phyloP scores from a whole-genome alignment of 2,113 vertebrate species.

The Cranoglanis bouderius region DNA sequence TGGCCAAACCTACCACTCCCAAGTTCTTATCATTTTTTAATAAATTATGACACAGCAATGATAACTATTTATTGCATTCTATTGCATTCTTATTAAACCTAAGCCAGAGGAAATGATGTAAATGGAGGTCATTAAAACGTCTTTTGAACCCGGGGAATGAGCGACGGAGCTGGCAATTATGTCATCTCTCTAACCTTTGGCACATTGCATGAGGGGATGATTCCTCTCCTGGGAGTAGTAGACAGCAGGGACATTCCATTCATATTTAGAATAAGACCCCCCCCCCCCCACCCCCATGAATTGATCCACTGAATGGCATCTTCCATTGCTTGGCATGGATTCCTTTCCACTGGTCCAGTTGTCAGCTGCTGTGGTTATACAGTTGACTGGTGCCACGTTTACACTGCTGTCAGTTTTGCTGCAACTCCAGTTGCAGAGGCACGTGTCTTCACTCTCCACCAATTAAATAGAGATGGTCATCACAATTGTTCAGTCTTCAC shows the following conservation, averaged over 20 bases:
- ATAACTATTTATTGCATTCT: neutral
- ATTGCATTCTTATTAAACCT: neutral
- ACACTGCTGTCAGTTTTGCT: neutral
- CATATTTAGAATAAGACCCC: constrained; percentile 29
- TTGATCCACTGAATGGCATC: constrained; percentile 5
- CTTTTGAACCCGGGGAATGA: neutral
- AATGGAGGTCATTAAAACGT: neutral
- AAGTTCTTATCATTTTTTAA: neutral
- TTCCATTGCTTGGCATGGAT: constrained; percentile 17
- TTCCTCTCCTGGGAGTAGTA: neutral
- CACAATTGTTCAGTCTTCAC: constrained; percentile 1
- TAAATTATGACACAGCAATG: constrained; percentile 27
- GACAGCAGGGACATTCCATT: constrained; percentile 19
- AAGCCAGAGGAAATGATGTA: constrained; percentile 2
- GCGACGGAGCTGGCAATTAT: neutral
- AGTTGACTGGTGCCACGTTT: neutral
- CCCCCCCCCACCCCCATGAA: neutral
- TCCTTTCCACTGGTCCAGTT: neutral
- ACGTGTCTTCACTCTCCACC: neutral
- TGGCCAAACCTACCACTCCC: neutral
- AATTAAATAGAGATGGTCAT: neutral
- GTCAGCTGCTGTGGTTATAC: neutral
- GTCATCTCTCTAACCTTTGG: constrained; percentile 25
- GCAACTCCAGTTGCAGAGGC: neutral
- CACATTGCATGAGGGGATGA: neutral